Evolutionary conservation across 2,113 vertebrate genomes (phyloP).

Genomic region (Triplophysa rosa): DNA sequence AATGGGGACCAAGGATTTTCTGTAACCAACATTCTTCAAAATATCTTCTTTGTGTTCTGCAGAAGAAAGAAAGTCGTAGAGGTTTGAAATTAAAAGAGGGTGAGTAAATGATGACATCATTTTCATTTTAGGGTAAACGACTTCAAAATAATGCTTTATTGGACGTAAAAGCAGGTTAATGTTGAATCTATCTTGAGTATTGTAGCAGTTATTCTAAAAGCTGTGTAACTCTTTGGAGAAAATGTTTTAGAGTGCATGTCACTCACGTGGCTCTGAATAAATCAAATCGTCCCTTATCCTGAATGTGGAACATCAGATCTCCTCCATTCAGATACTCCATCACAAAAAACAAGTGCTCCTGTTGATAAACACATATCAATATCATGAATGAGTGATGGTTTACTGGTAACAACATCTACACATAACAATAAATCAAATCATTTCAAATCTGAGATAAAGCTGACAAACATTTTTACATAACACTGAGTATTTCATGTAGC

Average conservation of each 20-base stretch:
- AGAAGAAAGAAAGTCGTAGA: no score
- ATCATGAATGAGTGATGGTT: not conserved
- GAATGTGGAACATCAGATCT: slow-evolving; percentile 98
- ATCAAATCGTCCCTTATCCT: slow-evolving; percentile 97
- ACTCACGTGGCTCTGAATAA: slow-evolving; percentile 89
- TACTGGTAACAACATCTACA: no score
- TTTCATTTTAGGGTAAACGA: not conserved
- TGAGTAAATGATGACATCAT: no score
- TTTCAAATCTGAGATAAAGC: not conserved
- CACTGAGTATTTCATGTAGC: not conserved
- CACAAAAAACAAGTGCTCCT: slow-evolving; percentile 98
- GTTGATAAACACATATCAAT: slow-evolving; percentile 30
- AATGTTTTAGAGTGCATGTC: not conserved
- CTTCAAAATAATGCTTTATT: not conserved
- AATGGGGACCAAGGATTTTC: no score
- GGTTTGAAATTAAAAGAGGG: no score
- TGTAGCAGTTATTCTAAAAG: no score
- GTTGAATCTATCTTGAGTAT: not conserved
- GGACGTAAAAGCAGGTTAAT: not conserved
- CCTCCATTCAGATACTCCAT: slow-evolving; percentile 99
- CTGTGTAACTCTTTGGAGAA: not conserved
- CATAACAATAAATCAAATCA: not conserved
- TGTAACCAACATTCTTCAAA: no score
- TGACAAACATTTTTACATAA: not conserved
- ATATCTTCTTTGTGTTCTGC: no score